Base-by-base conservation (phyloP, 1,140 invertebrate genomes). In the Aphaenogaster rudis region DNA sequence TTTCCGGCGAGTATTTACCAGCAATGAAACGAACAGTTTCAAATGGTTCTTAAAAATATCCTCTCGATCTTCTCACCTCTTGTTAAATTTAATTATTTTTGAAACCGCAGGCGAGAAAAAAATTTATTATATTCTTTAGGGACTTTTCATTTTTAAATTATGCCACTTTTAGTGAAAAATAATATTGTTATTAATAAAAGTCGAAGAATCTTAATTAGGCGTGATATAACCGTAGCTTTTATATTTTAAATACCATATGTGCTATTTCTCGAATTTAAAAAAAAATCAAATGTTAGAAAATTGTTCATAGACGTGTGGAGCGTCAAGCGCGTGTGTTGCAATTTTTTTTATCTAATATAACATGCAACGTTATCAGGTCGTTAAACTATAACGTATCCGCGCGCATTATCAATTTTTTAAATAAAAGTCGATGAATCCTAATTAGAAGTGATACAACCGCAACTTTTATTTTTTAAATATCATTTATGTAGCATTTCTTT, bases 151-250 rank as follows among this genome's bases (percentile, higher is more conserved):
- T 7, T 61, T 28, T 28, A 33, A 61, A 63, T 33, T 13, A 28
- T 3, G 28, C 28, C 28, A 33, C 33, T 54, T 72, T 52, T 39
- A 17, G 17, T 69, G n/a, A 69, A 1, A 66, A 80, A 5, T 28
- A 28, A 3, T 28, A 80, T 39, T 67, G 42, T 28, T 28, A n/a
- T 69, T 81, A 59, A 69, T 57, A 28, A 57, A 69, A 57, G 6
- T 39, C 17, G 13, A 21, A 64, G 5, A 36, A 21, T 21, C 28
- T 11, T 45, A 21, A n/a, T 39, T 36, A n/a, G 39, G 1, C 21
- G 2, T 17, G 13, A 61, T 42, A 28, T 78, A 61, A 78, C 13
- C 17, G 21, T 3, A 59, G 15, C 2, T 21, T 77, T 21, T 36
- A 17, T 78, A 15, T 33, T 2, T 42, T 2, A 13, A 61, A 28